Base-by-base conservation (phyloP, 92 coral and sea anemone species). In the Porites cylindrica region DNA sequence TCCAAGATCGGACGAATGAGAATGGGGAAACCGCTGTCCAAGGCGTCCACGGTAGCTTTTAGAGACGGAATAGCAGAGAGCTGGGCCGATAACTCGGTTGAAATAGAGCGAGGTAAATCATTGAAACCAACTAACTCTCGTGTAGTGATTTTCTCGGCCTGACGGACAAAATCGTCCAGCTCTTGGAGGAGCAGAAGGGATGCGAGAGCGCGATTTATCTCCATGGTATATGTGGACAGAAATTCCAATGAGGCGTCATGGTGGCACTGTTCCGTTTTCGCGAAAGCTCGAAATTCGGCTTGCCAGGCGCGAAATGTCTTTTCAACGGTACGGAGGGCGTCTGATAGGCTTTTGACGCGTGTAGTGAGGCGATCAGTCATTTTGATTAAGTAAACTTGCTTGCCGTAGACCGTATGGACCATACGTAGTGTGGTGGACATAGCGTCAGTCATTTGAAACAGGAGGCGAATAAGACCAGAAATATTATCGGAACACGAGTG, bases 131-230 rank as follows among this genome's bases (percentile, higher is more conserved):
- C 18, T 2, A 85, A 23, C 50, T 85, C 32, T n/a, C 60, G 74
- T 7, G 10, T 58, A 51, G 86, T 71, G 1, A 85, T 1, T 64
- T 70, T 47, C 0, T 77, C 63, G 0, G 84, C 4, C 32, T 84
- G 92, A 16, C 53, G 72, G 17, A 89, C 24, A 5, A 82, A 62
- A 53, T 90, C 90, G 10, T 90, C 86, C 3, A 90, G 73, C 47
- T 90, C 89, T 3, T 75, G 56, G 38, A 90, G 58, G 2, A 88
- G 83, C 5, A 90, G 13, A 16, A 90, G 68, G 0, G 93, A 81
- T 2, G 54, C 21, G 19, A 90, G 86, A 2, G 78, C 69, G 38
- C 81, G 86, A 19, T 73, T 80, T 0, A 81, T 61, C 70, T 90
- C 93, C 24, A 81, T 80, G 6, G 90, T 62, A 43, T 72, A 76